Evolutionary conservation across 1,140 invertebrate species (phyloP), one percentile per base, ranked within the genome.

Genomic region (Drosophila leontia): DNA sequence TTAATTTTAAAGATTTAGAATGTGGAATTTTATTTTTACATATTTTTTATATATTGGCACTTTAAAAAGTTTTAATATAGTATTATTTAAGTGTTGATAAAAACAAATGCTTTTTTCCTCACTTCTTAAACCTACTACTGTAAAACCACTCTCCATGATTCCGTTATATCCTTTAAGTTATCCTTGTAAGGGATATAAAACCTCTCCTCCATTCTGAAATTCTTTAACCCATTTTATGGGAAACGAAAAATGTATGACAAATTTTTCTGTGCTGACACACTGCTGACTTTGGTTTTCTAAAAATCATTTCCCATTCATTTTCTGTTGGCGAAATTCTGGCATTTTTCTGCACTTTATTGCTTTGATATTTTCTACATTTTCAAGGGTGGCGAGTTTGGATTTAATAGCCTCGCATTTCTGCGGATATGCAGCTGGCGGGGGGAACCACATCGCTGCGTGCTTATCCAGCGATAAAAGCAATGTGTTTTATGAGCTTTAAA

Each of bases 331-430:
- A 68, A 64, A 62, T 42, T 59, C 11, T 35, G 32, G 51, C 32
- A 72, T 51, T 61, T 45, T 78, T 41, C 75, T 82, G 64, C 51
- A 75, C 65, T 79, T 82, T 80, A 87, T 86, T 34, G 67, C 63
- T 76, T 35, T 65, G 48, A 69, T 68, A 75, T 79, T 77, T 53
- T 17, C 5, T 39, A 47, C 11, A 48, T 48, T 82, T 74, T 35
- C 17, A 17, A 15, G 32, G 32, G 23, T 23, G 34, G 19, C 19
- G 47, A 29, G 23, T 51, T 35, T 9, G 15, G 12, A 65, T 51
- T 68, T 68, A 65, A 50, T 34, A 34, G 61, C 60, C 44, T 58
- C 61, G 37, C 7, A 48, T 69, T 48, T 62, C 35, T 17, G 29
- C 23, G 45, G 11, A 69, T 45, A 35, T 70, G 47, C 67, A 70